These are phyloP conservation scores for Coreoperca whiteheadi DNA, from an alignment of 2,113 vertebrate genomes.

Conservation along the genomic window DNA sequence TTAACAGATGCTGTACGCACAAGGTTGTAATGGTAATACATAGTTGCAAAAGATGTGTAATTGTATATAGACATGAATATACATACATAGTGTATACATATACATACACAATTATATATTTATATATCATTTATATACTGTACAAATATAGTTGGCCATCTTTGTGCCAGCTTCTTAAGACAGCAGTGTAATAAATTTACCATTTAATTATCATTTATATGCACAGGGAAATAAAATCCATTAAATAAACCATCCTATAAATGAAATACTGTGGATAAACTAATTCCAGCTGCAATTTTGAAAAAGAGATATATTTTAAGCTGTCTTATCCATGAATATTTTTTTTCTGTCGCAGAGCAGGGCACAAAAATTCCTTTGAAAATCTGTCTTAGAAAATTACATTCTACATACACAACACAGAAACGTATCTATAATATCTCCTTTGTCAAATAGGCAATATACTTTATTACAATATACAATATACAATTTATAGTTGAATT, in stretches of 20 bases:
- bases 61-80: not conserved
- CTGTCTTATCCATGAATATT: conserved; percentile 12
- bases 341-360: conserved; percentile 10
- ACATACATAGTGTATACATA: not conserved
- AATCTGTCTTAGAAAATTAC: conserved; percentile 28
- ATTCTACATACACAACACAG: conserved; percentile 14
- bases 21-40: not conserved
- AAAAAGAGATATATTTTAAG: conserved; percentile 17
- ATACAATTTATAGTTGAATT: not conserved
- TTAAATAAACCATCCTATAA: conserved; percentile 11
- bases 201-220: conserved; percentile 16
- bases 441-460: not conserved
- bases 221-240: conserved; percentile 8
- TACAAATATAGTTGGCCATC: not conserved
- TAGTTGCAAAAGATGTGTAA: not conserved
- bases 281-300: conserved; percentile 28
- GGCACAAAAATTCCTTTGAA: conserved; percentile 8
- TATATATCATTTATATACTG: not conserved
- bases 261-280: conserved; percentile 19
- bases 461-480: conserved; percentile 7
- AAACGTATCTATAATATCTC: conserved; percentile 18
- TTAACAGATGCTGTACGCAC: not conserved
- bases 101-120: not conserved
- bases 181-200: not conserved
- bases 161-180: not conserved